Percentiles rank a stretch among this genome's conserved stretches.
phyloP scores from a whole-genome alignment of 2,797 vertebrate species.

The Enteromius mattozi region DNA sequence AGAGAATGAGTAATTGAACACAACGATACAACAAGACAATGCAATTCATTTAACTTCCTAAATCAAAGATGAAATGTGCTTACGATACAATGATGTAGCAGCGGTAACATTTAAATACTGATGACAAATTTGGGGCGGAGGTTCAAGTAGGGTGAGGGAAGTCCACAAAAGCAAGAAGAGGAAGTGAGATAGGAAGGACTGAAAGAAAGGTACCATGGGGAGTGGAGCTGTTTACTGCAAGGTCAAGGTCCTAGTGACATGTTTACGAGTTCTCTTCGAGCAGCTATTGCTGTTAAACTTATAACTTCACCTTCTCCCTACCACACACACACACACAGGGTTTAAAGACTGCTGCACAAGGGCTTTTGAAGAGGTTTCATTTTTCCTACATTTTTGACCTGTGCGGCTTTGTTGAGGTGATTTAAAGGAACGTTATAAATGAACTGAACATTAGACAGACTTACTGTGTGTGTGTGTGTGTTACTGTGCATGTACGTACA shows the following conservation, averaged over 20 bases:
- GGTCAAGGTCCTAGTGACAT: slow-evolving; percentile 80
- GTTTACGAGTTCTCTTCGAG: slow-evolving; percentile 77
- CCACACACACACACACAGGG: slow-evolving; percentile 25
- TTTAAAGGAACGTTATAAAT: slow-evolving; percentile 68
- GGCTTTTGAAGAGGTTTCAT: slow-evolving; percentile 43
- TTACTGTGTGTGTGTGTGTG: background rate
- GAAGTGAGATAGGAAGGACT: slow-evolving; percentile 44
- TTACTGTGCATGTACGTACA: background rate
- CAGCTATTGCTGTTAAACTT: slow-evolving; percentile 76
- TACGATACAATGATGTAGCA: background rate
- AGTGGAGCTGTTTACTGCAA: slow-evolving; percentile 79
- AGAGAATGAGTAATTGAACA: slow-evolving; percentile 45
- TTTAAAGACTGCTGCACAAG: slow-evolving; percentile 1
- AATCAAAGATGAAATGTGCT: background rate
- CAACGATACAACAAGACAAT: background rate
- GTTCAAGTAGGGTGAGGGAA: background rate
- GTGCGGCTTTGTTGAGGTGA: slow-evolving; percentile 60
- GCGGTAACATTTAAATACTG: background rate
- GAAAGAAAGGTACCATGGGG: slow-evolving; percentile 59
- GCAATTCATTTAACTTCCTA: background rate
- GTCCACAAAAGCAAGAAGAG: slow-evolving; percentile 22
- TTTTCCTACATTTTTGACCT: slow-evolving; percentile 24
- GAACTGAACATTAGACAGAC: slow-evolving; percentile 68
- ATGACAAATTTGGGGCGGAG: background rate
- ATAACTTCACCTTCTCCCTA: slow-evolving; percentile 57